A percentile compares a stretch with the other conserved stretches of the same genome.
Conservation (phyloP, 1,140 invertebrate species). For the Ceratina japonica region DNA sequence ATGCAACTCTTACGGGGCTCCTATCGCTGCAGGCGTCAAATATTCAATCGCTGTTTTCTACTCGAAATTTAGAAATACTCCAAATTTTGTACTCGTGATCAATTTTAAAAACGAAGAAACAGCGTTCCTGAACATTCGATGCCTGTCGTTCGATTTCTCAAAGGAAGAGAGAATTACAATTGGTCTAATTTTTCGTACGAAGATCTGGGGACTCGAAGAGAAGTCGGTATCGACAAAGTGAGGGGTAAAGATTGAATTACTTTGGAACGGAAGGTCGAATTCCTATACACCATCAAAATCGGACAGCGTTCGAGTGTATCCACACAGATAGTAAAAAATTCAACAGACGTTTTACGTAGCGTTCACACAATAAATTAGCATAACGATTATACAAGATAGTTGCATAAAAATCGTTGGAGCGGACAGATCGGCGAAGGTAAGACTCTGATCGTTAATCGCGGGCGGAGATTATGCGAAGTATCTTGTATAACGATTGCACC, state of each 20-base stretch:
- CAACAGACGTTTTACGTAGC: background rate
- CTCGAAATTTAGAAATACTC: no score
- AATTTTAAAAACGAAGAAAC: no score
- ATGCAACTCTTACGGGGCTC: slow-evolving; percentile 10
- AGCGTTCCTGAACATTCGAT: no score
- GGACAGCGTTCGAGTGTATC: no score
- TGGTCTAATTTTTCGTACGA: no score
- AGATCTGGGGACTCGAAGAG: background rate
- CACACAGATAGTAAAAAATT: background rate
- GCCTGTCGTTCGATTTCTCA: no score
- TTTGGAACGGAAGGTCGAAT: background rate
- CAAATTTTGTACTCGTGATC: no score
- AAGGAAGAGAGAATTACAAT: no score
- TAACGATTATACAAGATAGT: background rate
- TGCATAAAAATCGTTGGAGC: background rate
- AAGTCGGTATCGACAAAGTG: background rate
- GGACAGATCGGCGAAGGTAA: background rate
- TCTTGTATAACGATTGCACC: background rate
- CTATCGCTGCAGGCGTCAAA: no score
- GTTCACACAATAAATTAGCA: background rate
- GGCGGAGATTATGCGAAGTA: background rate
- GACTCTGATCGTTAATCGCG: background rate
- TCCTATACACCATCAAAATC: background rate
- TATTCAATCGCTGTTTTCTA: no score
- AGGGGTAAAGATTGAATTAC: background rate